Percentiles rank a stretch among this genome's conserved stretches.
phyloP scores from a whole-genome alignment of 2,113 vertebrate genomes.

The Empidonax traillii region DNA sequence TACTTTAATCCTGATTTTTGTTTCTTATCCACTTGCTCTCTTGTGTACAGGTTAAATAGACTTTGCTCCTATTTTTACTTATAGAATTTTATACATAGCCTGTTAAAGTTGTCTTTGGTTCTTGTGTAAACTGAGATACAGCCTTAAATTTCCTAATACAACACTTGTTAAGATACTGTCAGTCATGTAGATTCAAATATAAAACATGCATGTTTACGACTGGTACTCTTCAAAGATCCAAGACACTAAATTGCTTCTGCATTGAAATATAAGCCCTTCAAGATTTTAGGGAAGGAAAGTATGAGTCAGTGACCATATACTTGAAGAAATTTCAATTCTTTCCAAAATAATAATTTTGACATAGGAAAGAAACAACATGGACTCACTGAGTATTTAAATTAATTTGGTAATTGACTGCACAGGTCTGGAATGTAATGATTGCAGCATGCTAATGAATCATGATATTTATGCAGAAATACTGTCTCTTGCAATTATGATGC shows the following conservation, averaged over 20 bases:
- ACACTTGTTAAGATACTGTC: neutral
- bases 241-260: neutral
- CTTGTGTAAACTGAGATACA: conserved; percentile 55
- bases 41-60: conserved; percentile 66
- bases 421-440: neutral
- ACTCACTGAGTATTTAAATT: conserved; percentile 28
- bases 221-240: neutral
- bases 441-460: neutral
- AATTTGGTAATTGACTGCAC: neutral
- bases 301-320: neutral
- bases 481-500: neutral
- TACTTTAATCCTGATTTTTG: conserved; percentile 68
- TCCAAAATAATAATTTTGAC: conserved; percentile 16
- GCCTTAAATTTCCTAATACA: conserved; percentile 66
- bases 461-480: conserved; percentile 44
- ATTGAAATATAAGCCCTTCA: neutral
- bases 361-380: conserved; percentile 40
- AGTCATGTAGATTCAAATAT: neutral
- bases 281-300: neutral
- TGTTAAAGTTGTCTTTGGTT: conserved; percentile 7
- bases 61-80: conserved; percentile 40
- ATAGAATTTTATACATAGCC: conserved; percentile 7
- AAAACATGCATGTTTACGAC: neutral
- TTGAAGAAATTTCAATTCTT: conserved; percentile 23
- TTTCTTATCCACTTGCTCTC: conserved; percentile 52